Conservation (phyloP, 2,888 invertebrate genomes). For the Sturmia bella region DNA sequence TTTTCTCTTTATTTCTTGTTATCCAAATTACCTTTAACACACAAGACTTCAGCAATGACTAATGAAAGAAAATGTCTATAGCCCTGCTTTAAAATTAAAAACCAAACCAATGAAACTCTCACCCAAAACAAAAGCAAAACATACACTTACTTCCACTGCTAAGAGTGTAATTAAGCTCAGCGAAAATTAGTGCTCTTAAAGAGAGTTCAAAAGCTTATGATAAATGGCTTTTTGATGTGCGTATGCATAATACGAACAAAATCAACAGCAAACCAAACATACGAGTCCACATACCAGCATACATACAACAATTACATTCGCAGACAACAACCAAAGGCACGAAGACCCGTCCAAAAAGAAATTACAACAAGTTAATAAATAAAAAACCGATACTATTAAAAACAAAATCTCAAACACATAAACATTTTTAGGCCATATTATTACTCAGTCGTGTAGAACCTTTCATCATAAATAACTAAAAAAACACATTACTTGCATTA, state of each 20-base stretch:
- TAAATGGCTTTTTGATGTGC: constrained; percentile 51
- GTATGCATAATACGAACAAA: constrained; percentile 30
- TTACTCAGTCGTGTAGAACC: constrained; percentile 63
- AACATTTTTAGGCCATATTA: constrained; percentile 60
- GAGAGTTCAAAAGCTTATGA: constrained; percentile 21
- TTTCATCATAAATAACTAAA: constrained; percentile 46
- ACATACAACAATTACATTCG: constrained; percentile 10
- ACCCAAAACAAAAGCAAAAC: background rate
- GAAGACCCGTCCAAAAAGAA: constrained; percentile 78
- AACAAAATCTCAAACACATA: constrained; percentile 29
- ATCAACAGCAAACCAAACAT: constrained; percentile 37
- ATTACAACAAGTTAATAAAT: constrained; percentile 20
- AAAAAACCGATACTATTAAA: constrained; percentile 18
- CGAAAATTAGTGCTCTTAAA: background rate
- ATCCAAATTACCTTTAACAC: constrained; percentile 15
- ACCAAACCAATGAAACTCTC: background rate
- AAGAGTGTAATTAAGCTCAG: background rate
- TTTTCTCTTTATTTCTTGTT: constrained; percentile 46
- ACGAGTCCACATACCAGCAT: constrained; percentile 41
- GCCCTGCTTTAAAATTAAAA: constrained; percentile 30
- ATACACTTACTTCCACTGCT: background rate
- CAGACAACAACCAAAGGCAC: constrained; percentile 70
- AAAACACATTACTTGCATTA: constrained; percentile 32
- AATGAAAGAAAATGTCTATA: constrained; percentile 31
- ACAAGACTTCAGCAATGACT: constrained; percentile 48